phyloP scores from a whole-genome alignment of 2,797 vertebrate genomes.

The Enteromius trimaculatus region DNA sequence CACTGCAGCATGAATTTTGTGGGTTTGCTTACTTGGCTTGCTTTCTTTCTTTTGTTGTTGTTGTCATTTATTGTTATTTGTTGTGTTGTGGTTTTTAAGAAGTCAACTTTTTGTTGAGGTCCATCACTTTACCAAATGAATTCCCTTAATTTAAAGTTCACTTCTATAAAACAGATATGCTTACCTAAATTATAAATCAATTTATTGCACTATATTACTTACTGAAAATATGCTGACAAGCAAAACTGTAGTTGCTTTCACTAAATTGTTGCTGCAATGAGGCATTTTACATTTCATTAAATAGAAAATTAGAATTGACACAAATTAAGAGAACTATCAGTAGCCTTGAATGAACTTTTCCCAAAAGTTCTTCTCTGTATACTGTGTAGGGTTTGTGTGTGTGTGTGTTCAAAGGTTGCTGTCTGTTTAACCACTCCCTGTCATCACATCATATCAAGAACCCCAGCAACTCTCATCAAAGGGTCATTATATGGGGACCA shows the following conservation, averaged over 20 bases:
- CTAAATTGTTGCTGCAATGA: neutral
- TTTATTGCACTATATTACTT: neutral
- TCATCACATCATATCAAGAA: conserved; percentile 55
- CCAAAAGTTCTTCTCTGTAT: neutral
- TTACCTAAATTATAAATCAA: neutral
- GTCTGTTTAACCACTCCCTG: conserved; percentile 54
- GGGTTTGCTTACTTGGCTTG: neutral
- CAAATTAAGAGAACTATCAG: neutral
- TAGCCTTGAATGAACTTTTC: neutral
- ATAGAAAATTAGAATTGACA: neutral
- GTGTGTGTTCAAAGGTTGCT: conserved; percentile 25
- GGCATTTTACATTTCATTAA: neutral
- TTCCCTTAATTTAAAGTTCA: neutral
- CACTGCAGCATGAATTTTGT: neutral
- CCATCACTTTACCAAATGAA: neutral
- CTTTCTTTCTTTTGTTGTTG: neutral
- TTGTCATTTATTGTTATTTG: neutral
- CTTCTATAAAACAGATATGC: neutral
- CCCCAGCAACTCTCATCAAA: conserved; percentile 59
- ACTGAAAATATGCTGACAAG: neutral
- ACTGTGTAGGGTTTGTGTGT: conserved; percentile 43
- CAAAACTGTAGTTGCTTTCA: neutral
- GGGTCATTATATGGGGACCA: conserved; percentile 55
- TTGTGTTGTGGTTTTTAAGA: neutral
- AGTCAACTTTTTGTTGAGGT: neutral